Percentiles rank a stretch among this genome's conserved stretches.
Evolutionary conservation across 2,797 vertebrate species (phyloP).

Genomic region (Spondyliosoma cantharus): DNA sequence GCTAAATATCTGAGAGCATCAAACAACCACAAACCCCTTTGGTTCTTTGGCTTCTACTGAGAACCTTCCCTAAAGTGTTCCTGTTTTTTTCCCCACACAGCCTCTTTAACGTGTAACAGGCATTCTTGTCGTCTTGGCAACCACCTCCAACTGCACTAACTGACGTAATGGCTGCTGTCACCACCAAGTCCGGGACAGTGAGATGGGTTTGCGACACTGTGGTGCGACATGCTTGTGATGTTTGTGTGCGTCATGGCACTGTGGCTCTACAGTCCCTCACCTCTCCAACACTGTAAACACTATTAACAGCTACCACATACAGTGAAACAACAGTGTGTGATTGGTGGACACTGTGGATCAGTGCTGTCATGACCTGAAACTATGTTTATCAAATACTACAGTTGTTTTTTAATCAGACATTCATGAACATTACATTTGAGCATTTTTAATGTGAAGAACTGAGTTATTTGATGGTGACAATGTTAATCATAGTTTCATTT

Average conservation of each 20-base stretch:
- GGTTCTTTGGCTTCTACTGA: neutral
- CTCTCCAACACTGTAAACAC: neutral
- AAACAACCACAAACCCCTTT: neutral
- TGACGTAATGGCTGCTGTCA: conserved; percentile 37
- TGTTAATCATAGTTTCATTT: neutral
- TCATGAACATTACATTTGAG: neutral
- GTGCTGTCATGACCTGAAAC: neutral
- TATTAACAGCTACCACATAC: conserved; percentile 3
- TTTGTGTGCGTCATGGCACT: conserved; percentile 31
- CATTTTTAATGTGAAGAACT: too few species aligned
- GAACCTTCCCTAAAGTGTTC: conserved; percentile 1
- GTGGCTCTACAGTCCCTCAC: conserved; percentile 8
- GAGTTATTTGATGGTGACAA: neutral
- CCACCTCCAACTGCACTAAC: conserved; percentile 38
- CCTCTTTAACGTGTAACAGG: conserved; percentile 51
- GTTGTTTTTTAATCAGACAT: neutral
- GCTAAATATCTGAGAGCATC: neutral
- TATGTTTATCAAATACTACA: neutral
- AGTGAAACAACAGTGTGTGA: neutral
- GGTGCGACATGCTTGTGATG: conserved; percentile 65
- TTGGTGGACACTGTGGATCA: neutral
- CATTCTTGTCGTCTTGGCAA: conserved; percentile 58
- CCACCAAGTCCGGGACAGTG: conserved; percentile 27
- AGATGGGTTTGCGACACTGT: conserved; percentile 56
- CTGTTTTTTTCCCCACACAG: conserved; percentile 19